Evolutionary conservation across 2,888 invertebrate species (phyloP).

Genomic region (Thymelicus lineola): DNA sequence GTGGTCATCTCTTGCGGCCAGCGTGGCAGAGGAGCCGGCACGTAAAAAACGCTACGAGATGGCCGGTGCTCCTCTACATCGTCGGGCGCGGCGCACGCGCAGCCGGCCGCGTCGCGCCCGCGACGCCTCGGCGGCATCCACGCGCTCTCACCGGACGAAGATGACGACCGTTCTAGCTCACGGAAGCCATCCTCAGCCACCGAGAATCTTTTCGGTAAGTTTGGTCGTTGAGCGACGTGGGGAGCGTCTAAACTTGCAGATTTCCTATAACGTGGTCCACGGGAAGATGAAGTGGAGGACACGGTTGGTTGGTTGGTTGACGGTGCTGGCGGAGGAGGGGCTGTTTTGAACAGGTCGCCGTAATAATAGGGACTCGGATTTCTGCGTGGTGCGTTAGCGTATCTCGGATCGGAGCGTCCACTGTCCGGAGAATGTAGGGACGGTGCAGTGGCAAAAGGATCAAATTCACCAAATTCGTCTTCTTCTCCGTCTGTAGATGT

Average conservation of each 20-base stretch:
- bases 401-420: slow-evolving; percentile 83
- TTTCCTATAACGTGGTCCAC: slow-evolving; percentile 87
- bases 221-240: slow-evolving; percentile 87
- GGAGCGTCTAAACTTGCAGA: slow-evolving; percentile 90
- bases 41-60: slow-evolving; percentile 88
- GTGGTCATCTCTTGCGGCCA: slow-evolving; percentile 86
- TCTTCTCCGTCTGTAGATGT: slow-evolving; percentile 86
- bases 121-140: slow-evolving; percentile 91
- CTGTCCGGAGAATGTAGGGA: slow-evolving; percentile 90
- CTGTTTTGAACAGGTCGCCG: slow-evolving; percentile 89
- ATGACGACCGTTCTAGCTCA: slow-evolving; percentile 82
- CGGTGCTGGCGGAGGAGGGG: slow-evolving; percentile 75
- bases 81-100: slow-evolving; percentile 89
- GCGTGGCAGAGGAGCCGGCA: slow-evolving; percentile 88
- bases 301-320: slow-evolving; percentile 79
- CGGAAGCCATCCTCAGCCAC: slow-evolving; percentile 89
- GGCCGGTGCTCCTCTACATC: slow-evolving; percentile 88
- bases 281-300: slow-evolving; percentile 74
- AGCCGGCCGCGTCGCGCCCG: slow-evolving; percentile 88
- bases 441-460: slow-evolving; percentile 80
- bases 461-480: slow-evolving; percentile 84
- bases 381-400: slow-evolving; percentile 85
- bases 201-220: slow-evolving; percentile 88
- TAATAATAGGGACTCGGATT: slow-evolving; percentile 94
- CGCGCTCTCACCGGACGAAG: slow-evolving; percentile 85